Evolutionary conservation across 2,113 vertebrate species (phyloP).

Genomic region (Chionomys nivalis): DNA sequence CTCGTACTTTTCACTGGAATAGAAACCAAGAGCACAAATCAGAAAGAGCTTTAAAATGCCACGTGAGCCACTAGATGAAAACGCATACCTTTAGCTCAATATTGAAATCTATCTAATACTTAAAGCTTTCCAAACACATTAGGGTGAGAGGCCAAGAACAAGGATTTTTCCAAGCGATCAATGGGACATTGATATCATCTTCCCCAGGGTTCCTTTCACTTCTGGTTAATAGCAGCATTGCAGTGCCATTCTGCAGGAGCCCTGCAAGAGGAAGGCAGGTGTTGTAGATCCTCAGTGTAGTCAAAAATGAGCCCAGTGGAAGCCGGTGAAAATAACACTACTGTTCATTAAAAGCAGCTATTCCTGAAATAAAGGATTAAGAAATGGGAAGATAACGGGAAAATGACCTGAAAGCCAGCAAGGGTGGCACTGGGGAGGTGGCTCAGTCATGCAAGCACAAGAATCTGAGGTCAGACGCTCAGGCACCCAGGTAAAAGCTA

Average conservation of each 20-base stretch:
- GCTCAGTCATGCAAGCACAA: neutral
- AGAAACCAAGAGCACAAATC: slow-evolving; percentile 19
- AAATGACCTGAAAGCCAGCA: neutral
- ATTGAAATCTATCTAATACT: neutral
- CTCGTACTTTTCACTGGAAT: slow-evolving; percentile 12
- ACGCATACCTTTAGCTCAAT: neutral
- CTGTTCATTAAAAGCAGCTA: neutral
- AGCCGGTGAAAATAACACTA: neutral
- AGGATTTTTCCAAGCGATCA: neutral
- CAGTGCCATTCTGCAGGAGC: neutral
- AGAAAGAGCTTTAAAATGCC: slow-evolving; percentile 38
- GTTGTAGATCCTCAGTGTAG: neutral
- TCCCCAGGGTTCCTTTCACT: neutral
- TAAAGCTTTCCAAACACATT: neutral
- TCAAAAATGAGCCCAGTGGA: neutral
- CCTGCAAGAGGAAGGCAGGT: neutral
- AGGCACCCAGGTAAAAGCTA: neutral
- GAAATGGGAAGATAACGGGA: neutral
- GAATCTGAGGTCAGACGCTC: neutral
- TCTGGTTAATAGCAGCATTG: neutral
- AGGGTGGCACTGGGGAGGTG: neutral
- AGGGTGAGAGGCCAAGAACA: neutral
- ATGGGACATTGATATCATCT: neutral
- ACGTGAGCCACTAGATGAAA: neutral
- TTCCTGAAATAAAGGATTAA: neutral